A percentile compares a stretch with the other conserved stretches of the same genome.
Conservation (phyloP, 2,888 invertebrate species). For the Azorinus chamasolen region DNA sequence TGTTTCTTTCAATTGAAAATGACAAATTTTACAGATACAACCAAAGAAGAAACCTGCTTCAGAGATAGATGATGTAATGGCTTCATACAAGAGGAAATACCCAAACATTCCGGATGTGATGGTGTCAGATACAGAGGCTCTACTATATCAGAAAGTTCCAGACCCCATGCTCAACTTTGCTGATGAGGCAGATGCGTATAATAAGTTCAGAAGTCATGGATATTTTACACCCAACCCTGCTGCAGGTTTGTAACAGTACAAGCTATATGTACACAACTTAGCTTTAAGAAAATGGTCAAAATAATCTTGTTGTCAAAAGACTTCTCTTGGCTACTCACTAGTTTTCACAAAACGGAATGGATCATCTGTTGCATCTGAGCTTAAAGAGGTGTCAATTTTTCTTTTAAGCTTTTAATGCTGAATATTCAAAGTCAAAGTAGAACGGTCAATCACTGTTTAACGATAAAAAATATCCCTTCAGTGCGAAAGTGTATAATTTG, state of each 20-base stretch:
- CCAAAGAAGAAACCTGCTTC: conserved; percentile 39
- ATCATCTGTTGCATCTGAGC: too few species aligned
- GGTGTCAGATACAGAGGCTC: conserved; percentile 31
- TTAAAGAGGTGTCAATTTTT: too few species aligned
- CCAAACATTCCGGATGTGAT: conserved; percentile 78
- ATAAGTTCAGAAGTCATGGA: conserved; percentile 83
- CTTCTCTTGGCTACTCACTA: too few species aligned
- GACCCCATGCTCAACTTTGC: conserved; percentile 80
- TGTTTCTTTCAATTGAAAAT: background rate
- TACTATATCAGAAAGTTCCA: conserved; percentile 36
- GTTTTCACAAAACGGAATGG: too few species aligned
- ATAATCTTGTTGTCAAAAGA: too few species aligned
- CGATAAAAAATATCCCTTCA: too few species aligned
- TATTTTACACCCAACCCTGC: conserved; percentile 83
- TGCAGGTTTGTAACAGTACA: background rate
- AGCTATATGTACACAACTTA: background rate
- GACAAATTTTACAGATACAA: conserved; percentile 18
- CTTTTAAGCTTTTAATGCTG: too few species aligned
- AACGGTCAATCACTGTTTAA: too few species aligned
- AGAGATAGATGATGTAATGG: conserved; percentile 65
- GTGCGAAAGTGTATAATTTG: too few species aligned
- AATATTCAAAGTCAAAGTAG: too few species aligned
- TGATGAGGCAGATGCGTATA: conserved; percentile 84
- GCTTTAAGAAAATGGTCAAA: background rate
- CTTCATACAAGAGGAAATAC: conserved; percentile 74